Evolutionary conservation across 1,140 invertebrate species (phyloP), one percentile per base, ranked within the genome.

Genomic region (Drosophila sucinea): DNA sequence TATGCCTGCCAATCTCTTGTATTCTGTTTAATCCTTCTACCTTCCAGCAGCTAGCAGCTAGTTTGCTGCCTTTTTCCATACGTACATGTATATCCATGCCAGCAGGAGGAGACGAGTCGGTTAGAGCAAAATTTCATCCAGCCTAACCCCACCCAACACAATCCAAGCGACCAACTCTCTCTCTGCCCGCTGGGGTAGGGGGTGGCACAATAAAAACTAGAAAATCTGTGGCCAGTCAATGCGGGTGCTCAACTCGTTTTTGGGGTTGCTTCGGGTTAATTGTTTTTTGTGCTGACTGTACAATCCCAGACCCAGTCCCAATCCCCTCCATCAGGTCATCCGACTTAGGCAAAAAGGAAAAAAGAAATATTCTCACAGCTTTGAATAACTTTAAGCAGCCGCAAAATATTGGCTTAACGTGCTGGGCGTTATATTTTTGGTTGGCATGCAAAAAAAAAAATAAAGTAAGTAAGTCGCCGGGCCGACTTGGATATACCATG

Each of bases 381-480:
- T 77, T 76, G 69, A 87, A 86, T 87, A 86, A 86, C 75, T 86
- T 87, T 87, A 79, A 81, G 69, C 83, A 73, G 55, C 79, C 79
- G 67, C 83, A 86, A 87, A 79, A 87, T 87, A 86, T 87, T 82
- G 79, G 82, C 84, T 79, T 83, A 79, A 82, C 79, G 75, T 76
- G 83, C 71, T 56, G 68, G 82, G 74, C 83, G 82, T 81, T 84
- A 79, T 74, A 81, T 73, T 81, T 85, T 73, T 35, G 56, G 56
- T 66, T 71, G n/a, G 61, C 55, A 67, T 85, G 70, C 70, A 54
- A 29, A n/a, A 35, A 66, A 23, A 66, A 60, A 56, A 51, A 67
- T 29, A 33, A 38, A 6, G n/a, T n/a, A n/a, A n/a, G n/a, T n/a
- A n/a, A n/a, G n/a, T n/a, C n/a, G n/a, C n/a, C n/a, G n/a, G n/a